These are phyloP conservation scores for Cyprinella venusta DNA, from an alignment of 2,797 vertebrate species.

Conservation along the genomic window DNA sequence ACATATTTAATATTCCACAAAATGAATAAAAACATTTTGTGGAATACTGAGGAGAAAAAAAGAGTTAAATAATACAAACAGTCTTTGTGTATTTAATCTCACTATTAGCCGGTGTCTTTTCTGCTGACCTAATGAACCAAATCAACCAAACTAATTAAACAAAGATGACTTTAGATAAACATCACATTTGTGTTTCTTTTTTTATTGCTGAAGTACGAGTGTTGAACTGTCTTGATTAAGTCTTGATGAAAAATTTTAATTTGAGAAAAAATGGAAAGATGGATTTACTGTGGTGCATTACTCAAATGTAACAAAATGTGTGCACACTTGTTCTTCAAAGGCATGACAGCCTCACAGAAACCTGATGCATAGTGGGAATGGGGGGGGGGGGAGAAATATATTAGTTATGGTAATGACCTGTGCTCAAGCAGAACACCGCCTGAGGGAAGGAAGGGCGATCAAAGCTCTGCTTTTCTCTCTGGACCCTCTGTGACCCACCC, in stretches of 20 bases:
- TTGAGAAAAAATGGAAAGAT: neutral
- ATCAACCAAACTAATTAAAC: neutral
- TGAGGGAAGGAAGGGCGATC: constrained; percentile 62
- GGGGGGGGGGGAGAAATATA: constrained; percentile 57
- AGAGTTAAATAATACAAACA: neutral
- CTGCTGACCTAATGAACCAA: neutral
- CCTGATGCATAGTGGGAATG: constrained; percentile 58
- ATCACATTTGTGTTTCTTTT: neutral
- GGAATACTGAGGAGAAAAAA: neutral
- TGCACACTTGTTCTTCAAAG: constrained; percentile 65
- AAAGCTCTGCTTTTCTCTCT: constrained; percentile 60
- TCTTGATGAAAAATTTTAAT: neutral
- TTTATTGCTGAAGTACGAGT: neutral
- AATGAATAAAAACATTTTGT: neutral
- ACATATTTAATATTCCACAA: neutral
- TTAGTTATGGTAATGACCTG: constrained; percentile 68
- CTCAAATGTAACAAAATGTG: constrained; percentile 56
- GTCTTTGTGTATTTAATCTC: neutral
- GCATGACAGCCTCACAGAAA: constrained; percentile 60
- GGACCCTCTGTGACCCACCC: constrained; percentile 46
- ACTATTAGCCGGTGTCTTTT: neutral
- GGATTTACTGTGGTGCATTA: constrained; percentile 10
- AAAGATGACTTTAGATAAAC: neutral
- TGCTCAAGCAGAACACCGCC: constrained; percentile 60
- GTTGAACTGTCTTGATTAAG: neutral